These are phyloP conservation scores for Rhimphoctona megacephalus DNA, from an alignment of 2,888 invertebrate genomes.

Conservation along the genomic window DNA sequence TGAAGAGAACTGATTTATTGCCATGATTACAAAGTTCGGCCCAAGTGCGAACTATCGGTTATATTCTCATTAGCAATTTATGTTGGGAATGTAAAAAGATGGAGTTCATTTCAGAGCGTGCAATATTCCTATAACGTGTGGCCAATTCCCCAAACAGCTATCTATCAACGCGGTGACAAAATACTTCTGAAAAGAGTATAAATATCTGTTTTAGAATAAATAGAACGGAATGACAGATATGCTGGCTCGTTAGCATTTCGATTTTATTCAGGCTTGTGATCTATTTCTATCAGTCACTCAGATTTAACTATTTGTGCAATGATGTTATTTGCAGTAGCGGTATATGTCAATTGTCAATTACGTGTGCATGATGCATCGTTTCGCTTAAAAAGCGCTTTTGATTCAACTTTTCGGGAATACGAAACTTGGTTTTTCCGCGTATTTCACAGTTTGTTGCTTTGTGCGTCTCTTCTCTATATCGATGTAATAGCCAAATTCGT, in stretches of 20 bases:
- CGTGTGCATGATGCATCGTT: slow-evolving; percentile 1
- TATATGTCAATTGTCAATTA: slow-evolving; percentile 16
- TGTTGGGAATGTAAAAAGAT: neutral
- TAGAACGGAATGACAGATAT: neutral
- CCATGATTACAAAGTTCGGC: too few species aligned
- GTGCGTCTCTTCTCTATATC: neutral
- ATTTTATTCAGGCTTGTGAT: slow-evolving; percentile 1
- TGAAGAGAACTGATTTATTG: too few species aligned
- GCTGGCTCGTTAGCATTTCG: neutral
- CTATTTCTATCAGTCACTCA: slow-evolving; percentile 2
- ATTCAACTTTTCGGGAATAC: neutral
- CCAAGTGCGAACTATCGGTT: neutral
- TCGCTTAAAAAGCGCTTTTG: slow-evolving; percentile 5
- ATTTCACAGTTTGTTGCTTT: neutral
- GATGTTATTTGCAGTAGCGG: neutral
- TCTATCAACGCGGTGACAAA: neutral
- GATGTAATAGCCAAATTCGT: neutral
- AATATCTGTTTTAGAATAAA: neutral
- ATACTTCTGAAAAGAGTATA: neutral
- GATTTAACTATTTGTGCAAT: slow-evolving; percentile 4
- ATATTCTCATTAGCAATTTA: neutral
- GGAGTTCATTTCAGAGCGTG: too few species aligned
- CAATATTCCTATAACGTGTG: too few species aligned
- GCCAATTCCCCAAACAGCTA: too few species aligned
- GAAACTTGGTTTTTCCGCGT: neutral